Conservation (phyloP, 2,888 invertebrate genomes). For the Ischnus inquisitorius region DNA sequence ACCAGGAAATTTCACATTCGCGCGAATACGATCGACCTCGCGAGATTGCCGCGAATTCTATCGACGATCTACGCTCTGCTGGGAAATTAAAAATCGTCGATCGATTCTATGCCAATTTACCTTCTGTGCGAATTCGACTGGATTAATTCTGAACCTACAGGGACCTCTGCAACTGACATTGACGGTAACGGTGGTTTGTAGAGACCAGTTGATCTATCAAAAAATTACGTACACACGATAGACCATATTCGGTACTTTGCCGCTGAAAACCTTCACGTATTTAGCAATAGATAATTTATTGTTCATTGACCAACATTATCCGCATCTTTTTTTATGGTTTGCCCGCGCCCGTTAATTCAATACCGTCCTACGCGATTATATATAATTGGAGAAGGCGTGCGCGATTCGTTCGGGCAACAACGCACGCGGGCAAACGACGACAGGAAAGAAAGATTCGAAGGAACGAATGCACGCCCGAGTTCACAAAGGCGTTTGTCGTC, state of each 20-base stretch:
- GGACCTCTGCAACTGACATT: not conserved
- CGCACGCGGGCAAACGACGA: not conserved
- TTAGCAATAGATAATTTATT: not conserved
- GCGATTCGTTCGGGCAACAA: slow-evolving; percentile 48
- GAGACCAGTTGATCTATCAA: no score
- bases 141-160: not conserved
- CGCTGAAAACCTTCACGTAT: not conserved
- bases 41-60: not conserved
- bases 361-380: slow-evolving; percentile 54
- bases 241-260: no score
- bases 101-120: not conserved
- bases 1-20: slow-evolving; percentile 21
- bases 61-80: not conserved
- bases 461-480: slow-evolving; percentile 8
- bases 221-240: no score
- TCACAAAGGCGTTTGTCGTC: not conserved
- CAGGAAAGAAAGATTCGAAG: not conserved
- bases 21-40: slow-evolving; percentile 30
- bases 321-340: not conserved
- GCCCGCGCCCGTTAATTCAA: slow-evolving; percentile 35
- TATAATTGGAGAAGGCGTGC: slow-evolving; percentile 62
- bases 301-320: slow-evolving; percentile 24
- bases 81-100: not conserved
- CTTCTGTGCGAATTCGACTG: not conserved
- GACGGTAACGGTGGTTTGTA: no score